Conservation (phyloP, 2,113 vertebrate species). For the Anhinga rufa region DNA sequence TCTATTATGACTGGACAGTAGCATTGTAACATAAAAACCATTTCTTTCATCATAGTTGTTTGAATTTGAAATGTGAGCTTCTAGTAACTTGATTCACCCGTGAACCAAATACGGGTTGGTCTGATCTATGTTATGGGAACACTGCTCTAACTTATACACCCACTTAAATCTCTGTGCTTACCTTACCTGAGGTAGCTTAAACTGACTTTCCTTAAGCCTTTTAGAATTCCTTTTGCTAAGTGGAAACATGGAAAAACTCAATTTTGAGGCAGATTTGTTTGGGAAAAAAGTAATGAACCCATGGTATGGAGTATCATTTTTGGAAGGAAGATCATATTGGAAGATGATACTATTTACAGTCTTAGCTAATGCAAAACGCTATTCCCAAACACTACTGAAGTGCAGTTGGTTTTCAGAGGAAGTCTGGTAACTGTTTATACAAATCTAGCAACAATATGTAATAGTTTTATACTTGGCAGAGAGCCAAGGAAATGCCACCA, state of each 20-base stretch:
- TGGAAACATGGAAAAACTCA: not conserved
- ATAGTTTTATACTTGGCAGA: not conserved
- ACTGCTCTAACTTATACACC: not conserved
- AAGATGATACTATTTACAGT: not conserved
- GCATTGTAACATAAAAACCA: not conserved
- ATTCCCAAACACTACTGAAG: not conserved
- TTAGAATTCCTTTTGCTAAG: not conserved
- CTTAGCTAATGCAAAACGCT: not conserved
- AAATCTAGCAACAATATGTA: not conserved
- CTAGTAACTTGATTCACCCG: not conserved
- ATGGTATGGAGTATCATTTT: not conserved
- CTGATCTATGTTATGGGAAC: not conserved
- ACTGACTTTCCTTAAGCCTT: not conserved
- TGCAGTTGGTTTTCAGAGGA: not conserved
- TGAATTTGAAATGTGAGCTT: not conserved
- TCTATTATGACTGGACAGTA: not conserved
- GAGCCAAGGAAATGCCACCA: not conserved
- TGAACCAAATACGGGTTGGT: not conserved
- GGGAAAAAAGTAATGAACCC: not conserved
- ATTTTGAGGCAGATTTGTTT: not conserved
- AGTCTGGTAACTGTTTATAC: not conserved
- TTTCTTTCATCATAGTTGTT: not conserved
- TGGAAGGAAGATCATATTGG: not conserved
- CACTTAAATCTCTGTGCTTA: not conserved
- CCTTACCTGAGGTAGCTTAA: not conserved